phyloP scores from a whole-genome alignment of 2,888 invertebrate species.

The Netelia inedita region DNA sequence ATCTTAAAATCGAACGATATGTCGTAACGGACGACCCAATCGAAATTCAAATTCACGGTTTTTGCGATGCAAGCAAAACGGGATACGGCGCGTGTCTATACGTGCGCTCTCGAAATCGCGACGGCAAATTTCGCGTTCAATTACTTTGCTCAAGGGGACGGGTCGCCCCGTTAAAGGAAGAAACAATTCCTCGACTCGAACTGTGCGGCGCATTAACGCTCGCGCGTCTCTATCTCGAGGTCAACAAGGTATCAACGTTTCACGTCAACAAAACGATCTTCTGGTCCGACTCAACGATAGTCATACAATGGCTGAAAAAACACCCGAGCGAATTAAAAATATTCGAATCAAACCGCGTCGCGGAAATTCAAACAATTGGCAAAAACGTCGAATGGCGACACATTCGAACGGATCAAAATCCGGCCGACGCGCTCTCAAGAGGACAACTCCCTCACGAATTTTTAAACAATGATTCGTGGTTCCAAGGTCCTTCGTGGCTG shows the following conservation, averaged over 20 bases:
- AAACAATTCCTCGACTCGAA: conserved; percentile 73
- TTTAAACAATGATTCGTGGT: too few relatives aligned
- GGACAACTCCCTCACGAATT: conserved; percentile 30
- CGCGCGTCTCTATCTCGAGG: conserved; percentile 50
- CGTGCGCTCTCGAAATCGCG: conserved; percentile 49
- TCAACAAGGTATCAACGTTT: conserved; percentile 37
- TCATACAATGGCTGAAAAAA: conserved; percentile 70
- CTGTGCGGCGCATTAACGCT: conserved; percentile 72
- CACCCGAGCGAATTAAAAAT: conserved; percentile 63
- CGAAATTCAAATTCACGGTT: conserved; percentile 70
- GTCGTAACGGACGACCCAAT: conserved; percentile 18
- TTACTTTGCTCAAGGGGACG: conserved; percentile 75
- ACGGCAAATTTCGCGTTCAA: conserved; percentile 26
- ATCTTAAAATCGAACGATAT: conserved; percentile 44
- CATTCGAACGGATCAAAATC: conserved; percentile 43
- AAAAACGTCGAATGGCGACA: conserved; percentile 61
- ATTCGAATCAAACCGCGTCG: conserved; percentile 71
- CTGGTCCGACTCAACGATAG: conserved; percentile 73
- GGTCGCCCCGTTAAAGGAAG: conserved; percentile 74
- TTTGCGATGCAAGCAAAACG: conserved; percentile 68
- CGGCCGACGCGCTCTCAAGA: conserved; percentile 19
- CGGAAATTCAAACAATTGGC: conserved; percentile 68
- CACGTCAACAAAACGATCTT: conserved; percentile 46
- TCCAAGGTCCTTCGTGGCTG: conserved; percentile 40
- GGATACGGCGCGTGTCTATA: conserved; percentile 72